Percentiles rank a stretch among this genome's conserved stretches.
phyloP scores from a whole-genome alignment of 1,140 invertebrate genomes.

The Aricia agestis region DNA sequence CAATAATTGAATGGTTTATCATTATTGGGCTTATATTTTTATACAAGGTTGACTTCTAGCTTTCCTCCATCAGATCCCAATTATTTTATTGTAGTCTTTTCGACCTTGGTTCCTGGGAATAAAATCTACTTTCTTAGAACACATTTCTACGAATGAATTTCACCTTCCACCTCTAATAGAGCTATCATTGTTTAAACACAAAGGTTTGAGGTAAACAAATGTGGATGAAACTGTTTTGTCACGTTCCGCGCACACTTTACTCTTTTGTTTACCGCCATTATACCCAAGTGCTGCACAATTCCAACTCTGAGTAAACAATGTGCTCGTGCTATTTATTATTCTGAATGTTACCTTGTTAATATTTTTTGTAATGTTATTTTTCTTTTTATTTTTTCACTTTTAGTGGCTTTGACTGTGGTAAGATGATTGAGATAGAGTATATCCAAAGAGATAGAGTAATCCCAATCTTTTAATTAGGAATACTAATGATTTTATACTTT shows the following conservation, averaged over 20 bases:
- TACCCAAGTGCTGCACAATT: too few relatives aligned
- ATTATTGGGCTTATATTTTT: too few relatives aligned
- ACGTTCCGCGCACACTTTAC: conserved; percentile 2
- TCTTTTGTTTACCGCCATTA: conserved; percentile 1
- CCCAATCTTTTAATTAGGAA: too few relatives aligned
- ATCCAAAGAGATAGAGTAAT: too few relatives aligned
- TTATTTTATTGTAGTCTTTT: too few relatives aligned
- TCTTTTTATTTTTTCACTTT: background rate
- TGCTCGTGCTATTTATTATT: background rate
- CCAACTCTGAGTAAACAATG: background rate
- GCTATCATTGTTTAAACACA: conserved; percentile 3
- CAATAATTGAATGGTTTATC: too few relatives aligned
- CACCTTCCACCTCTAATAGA: background rate
- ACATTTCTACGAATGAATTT: background rate
- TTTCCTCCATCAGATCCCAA: too few relatives aligned
- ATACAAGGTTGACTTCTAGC: too few relatives aligned
- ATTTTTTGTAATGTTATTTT: background rate
- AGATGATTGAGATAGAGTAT: too few relatives aligned
- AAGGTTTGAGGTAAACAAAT: conserved; percentile 1
- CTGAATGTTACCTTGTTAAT: background rate
- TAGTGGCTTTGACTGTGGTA: too few relatives aligned
- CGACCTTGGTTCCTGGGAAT: background rate
- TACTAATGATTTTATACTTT: too few relatives aligned
- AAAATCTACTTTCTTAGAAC: background rate
- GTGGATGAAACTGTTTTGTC: conserved; percentile 1